Percentiles rank a stretch among this genome's conserved stretches.
phyloP scores from a whole-genome alignment of 2,113 vertebrate species.

The Nestor notabilis region DNA sequence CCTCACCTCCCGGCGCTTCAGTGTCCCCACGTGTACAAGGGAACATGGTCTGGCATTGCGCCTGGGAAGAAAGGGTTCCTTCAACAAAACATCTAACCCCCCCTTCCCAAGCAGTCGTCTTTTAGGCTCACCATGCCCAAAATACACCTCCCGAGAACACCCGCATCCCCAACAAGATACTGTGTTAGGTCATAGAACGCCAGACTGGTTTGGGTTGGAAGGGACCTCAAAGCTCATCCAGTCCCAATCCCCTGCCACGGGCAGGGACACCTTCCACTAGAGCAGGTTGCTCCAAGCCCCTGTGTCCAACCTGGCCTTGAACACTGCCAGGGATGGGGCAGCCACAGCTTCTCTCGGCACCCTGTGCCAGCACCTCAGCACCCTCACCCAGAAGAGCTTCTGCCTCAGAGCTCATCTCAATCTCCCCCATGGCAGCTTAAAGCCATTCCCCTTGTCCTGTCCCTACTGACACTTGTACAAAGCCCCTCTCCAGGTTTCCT shows the following conservation, averaged over 20 bases:
- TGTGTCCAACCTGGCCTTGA: too few relatives aligned
- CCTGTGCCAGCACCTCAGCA: too few relatives aligned
- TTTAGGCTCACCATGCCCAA: background rate
- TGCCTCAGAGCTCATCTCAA: too few relatives aligned
- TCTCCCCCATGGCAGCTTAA: too few relatives aligned
- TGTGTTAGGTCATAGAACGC: fast-evolving
- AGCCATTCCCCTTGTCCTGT: too few relatives aligned
- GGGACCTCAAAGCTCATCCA: background rate
- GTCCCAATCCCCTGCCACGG: fast-evolving
- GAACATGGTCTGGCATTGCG: fast-evolving
- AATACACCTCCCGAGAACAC: background rate
- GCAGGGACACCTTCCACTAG: background rate
- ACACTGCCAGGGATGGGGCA: too few relatives aligned
- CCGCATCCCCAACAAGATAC: background rate
- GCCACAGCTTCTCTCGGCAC: too few relatives aligned
- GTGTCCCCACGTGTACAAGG: fast-evolving
- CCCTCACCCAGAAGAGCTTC: too few relatives aligned
- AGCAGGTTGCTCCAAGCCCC: background rate
- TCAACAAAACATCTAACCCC: background rate
- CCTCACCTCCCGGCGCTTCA: background rate
- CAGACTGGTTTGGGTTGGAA: background rate
- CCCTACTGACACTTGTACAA: too few relatives aligned
- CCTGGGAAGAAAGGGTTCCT: background rate
- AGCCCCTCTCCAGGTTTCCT: too few relatives aligned
- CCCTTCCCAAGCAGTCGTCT: background rate